Conservation (phyloP, 2,888 invertebrate species). For the Caenorhabditis becei region DNA sequence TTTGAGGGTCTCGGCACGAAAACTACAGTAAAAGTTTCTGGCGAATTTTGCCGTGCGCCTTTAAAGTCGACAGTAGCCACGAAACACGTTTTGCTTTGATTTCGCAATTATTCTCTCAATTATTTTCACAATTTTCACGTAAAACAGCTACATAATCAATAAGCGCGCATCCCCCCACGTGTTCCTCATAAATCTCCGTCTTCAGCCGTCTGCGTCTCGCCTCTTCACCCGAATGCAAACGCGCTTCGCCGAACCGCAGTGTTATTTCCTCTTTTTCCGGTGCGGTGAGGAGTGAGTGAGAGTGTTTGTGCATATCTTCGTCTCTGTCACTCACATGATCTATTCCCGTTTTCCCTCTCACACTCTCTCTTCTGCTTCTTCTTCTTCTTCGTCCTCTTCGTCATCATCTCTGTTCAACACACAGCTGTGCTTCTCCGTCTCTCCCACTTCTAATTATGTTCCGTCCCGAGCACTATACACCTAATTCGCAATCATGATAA, state of each 20-base stretch:
- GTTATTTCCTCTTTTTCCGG: constrained; percentile 50
- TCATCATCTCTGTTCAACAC: constrained; percentile 9
- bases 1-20: too few relatives aligned
- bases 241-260: constrained; percentile 38
- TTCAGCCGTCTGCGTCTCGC: constrained; percentile 26
- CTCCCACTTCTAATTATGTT: constrained; percentile 43
- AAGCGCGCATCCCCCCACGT: background rate
- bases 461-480: constrained; percentile 14
- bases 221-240: constrained; percentile 2
- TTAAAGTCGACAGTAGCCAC: too few relatives aligned
- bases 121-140: too few relatives aligned
- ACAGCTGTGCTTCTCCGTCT: constrained; percentile 13
- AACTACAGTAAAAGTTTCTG: too few relatives aligned
- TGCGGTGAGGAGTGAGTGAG: constrained; percentile 23
- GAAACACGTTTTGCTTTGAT: too few relatives aligned
- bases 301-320: constrained; percentile 52
- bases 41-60: too few relatives aligned
- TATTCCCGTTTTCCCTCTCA: constrained; percentile 23
- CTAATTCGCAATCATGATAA: constrained; percentile 6
- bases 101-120: too few relatives aligned
- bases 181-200: background rate
- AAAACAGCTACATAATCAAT: too few relatives aligned
- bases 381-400: constrained; percentile 13
- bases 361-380: constrained; percentile 35
- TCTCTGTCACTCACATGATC: constrained; percentile 44